Base-by-base conservation (phyloP, 2,888 invertebrate species). In the Boloria selene region DNA sequence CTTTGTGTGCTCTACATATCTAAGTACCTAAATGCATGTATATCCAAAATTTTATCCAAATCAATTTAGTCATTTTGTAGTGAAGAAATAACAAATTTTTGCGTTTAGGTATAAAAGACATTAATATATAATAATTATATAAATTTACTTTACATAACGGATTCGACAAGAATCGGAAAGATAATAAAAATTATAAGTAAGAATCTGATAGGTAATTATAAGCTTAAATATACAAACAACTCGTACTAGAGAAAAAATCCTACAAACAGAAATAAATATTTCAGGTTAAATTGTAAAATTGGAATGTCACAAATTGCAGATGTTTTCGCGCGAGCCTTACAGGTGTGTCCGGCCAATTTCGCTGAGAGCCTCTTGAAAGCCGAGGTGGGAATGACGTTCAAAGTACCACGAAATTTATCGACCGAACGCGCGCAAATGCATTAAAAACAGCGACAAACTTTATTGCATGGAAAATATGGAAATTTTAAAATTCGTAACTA, bases 351-450 rank as follows among this genome's bases (percentile, higher is more conserved):
- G 80, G 77, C 82, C 86, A 86, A 87, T 87, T 85, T 80, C 75
- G 79, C 72, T 74, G 79, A 81, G 82, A 77, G 79, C 74, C 75
- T 73, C 82, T 79, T 79, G 78, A 82, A 73, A 78, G 74, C 75
- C 78, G 79, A 78, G 83, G 81, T 87, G 87, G 80, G 74, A 73
- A 75, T 83, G 87, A 85, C 87, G 83, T 80, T 79, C 81, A 80
- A 83, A 88, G 87, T 80, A 86, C 86, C 81, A 79, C 80, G 79
- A 84, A 86, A 88, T 88, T 88, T 88, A 88, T 88, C 81, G 87
- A 86, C 78, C 86, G 80, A 80, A 83, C 85, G 86, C 83, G 79
- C 79, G 75, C 73, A 72, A 76, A 76, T 75, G 81, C 79, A 77
- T 78, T 84, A 85, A 85, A 83, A 85, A 86, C 86, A 85, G 84